Evolutionary conservation across 1,140 invertebrate species (phyloP).

Genomic region (Hormaphis cornu): DNA sequence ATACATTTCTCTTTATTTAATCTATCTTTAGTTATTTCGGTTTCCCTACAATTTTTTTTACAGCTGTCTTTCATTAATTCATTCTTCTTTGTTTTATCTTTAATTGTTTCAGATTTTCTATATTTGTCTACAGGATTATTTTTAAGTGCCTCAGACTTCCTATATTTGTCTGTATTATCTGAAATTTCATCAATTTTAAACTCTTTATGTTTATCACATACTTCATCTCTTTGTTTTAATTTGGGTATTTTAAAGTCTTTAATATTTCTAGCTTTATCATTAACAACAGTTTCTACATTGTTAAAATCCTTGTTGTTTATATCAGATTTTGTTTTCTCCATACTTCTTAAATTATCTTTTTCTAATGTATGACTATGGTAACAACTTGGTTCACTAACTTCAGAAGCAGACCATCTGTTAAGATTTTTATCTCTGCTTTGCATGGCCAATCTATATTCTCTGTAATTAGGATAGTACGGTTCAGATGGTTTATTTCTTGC

Average conservation of each 20-base stretch:
- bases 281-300: background rate
- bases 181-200: background rate
- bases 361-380: background rate
- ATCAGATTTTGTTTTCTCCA: background rate
- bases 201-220: background rate
- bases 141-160: too few species aligned
- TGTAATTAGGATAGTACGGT: background rate
- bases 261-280: background rate
- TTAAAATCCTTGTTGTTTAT: background rate
- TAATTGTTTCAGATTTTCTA: background rate
- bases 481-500: background rate
- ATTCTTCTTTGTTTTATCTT: too few species aligned
- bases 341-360: background rate
- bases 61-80: too few species aligned
- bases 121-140: background rate
- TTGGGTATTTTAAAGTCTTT: conserved; percentile 19
- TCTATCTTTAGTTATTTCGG: background rate
- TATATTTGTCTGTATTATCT: background rate
- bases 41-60: too few species aligned
- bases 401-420: background rate
- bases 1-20: background rate
- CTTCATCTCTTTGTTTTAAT: background rate
- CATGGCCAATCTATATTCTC: background rate
- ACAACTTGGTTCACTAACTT: background rate
- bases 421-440: background rate